These are phyloP conservation scores for Lepidurus couesii DNA, from an alignment of 1,140 invertebrate genomes.

Conservation along the genomic window DNA sequence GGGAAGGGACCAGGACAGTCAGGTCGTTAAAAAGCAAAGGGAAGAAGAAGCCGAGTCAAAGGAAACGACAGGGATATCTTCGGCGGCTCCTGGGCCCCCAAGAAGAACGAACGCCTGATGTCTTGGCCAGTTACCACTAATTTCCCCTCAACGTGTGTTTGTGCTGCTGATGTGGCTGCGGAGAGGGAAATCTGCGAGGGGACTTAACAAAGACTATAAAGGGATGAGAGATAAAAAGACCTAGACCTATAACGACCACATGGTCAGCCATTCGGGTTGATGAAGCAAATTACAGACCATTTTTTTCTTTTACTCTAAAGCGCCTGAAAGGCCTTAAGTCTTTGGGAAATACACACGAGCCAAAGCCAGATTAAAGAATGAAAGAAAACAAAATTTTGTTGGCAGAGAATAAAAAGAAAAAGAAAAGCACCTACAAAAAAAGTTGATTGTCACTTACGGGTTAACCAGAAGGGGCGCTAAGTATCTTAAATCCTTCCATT, in stretches of 20 bases:
- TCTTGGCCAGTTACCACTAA: conserved; percentile 18
- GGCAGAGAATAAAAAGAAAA: neutral
- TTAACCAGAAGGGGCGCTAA: neutral
- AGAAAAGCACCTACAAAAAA: neutral
- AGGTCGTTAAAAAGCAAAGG: neutral
- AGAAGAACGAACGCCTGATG: conserved; percentile 2
- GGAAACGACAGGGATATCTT: neutral
- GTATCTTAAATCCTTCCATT: conserved; percentile 12
- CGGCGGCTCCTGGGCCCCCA: neutral
- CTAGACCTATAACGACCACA: conserved; percentile 15
- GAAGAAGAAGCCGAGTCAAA: neutral
- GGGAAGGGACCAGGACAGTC: neutral
- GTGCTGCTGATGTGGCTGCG: conserved; percentile 1
- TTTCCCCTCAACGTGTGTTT: conserved; percentile 11
- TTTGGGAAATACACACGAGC: neutral
- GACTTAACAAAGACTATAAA: conserved; percentile 15
- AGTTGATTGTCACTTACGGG: conserved; percentile 1
- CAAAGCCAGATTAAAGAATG: neutral
- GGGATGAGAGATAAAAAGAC: neutral
- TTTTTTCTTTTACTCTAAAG: neutral
- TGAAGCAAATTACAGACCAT: conserved; percentile 16
- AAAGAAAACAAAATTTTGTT: neutral
- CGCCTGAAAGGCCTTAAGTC: neutral
- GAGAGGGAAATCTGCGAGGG: conserved; percentile 9
- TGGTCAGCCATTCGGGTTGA: neutral